A percentile compares a stretch with the other conserved stretches of the same genome.
These are phyloP conservation scores for Manis crassicaudata DNA, from an alignment of 2,797 vertebrate species.

Conservation along the genomic window DNA sequence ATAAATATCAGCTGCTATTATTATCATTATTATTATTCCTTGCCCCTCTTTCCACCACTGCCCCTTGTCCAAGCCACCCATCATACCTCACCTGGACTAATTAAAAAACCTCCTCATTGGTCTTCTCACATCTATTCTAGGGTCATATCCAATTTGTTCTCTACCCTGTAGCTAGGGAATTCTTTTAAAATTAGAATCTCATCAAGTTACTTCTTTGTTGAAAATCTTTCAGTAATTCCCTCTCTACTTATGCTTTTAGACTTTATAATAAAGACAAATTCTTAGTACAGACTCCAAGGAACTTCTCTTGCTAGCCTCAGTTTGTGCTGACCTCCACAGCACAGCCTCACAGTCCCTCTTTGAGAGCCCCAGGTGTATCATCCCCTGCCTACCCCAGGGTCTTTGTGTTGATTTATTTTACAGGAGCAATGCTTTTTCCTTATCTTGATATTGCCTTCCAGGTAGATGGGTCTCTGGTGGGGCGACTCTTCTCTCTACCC, in stretches of 20 bases:
- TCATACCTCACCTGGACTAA: background rate
- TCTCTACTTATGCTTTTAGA: background rate
- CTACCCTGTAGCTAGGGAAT: background rate
- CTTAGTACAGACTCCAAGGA: background rate
- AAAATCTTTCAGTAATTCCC: background rate
- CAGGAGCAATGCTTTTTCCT: background rate
- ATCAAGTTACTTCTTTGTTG: background rate
- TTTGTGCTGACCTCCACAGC: background rate
- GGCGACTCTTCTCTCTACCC: background rate
- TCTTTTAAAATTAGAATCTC: constrained; percentile 44
- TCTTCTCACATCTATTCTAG: background rate
- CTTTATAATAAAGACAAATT: background rate
- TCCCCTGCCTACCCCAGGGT: background rate
- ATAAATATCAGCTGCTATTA: background rate
- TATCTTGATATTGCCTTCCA: background rate
- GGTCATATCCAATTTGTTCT: background rate
- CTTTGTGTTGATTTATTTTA: background rate
- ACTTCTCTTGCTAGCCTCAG: background rate
- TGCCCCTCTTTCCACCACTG: background rate
- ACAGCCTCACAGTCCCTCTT: background rate
- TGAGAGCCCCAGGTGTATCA: background rate
- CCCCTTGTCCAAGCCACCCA: background rate
- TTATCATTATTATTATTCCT: background rate
- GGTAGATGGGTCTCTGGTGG: background rate
- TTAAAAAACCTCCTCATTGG: background rate